Evolutionary conservation across 2,113 vertebrate genomes (phyloP), one percentile per base, ranked within the genome.

Genomic region (Gorilla gorilla): DNA sequence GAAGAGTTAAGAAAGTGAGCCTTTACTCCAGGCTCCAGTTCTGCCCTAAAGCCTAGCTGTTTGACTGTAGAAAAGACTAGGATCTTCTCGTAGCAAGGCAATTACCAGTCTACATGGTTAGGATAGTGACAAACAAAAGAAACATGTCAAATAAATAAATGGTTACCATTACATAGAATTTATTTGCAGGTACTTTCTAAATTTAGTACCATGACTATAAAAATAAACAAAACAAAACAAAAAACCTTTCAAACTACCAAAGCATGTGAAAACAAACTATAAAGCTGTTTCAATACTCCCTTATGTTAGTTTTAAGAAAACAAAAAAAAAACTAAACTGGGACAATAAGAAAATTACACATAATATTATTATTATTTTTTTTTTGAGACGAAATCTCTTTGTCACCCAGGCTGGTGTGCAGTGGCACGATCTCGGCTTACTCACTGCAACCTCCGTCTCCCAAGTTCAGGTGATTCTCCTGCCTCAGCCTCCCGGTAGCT

Each of bases 281-380:
- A 87, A 64, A 97, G 48, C 5, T 82, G 27, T 93, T 52, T 78
- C 88, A 90, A 76, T 78, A 88, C 18, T 43, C 85, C 55, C 61
- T 45, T 73, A n/a, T 40, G 48, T 50, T 57, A 88, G 6, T 68
- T 59, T 59, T 23, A 59, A 9, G 38, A 89, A 92, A 45, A 48
- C 10, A 35, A 55, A 45, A 89, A 92, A 48, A 32, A 35, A 35
- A 57, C 10, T 43, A 88, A 90, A 30, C 1, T 87, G 81, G 73
- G 35, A 59, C 40, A 38, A 86, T 79, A 88, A 84, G 48, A 91
- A 64, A 84, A 64, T 82, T 55, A 90, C 48, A 57, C 7, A 6
- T 43, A 43, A 43, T 43, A 43, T 40, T 40, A 40, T 40, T 40
- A 40, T 40, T 40, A 40, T 40, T 40, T 4, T 40, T 43, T 64